Base-by-base conservation (phyloP, 2,888 invertebrate genomes). In the Callinectes sapidus region DNA sequence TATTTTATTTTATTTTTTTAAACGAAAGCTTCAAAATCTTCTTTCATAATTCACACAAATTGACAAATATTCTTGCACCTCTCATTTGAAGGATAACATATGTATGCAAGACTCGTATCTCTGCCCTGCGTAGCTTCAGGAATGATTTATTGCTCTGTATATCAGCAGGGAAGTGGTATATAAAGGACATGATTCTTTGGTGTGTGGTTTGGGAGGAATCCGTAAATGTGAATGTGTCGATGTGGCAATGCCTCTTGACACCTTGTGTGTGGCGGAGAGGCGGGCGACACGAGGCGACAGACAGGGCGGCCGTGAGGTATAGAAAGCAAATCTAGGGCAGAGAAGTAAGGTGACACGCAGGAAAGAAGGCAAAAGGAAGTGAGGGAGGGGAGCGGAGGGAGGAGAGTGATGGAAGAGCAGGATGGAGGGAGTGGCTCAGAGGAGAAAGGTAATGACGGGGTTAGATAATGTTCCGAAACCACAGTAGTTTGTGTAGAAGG, bases 251-350 rank as follows among this genome's bases (percentile, higher is more conserved):
- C 71, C 71, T 71, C 71, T n/a, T n/a, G 28, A 71, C 71, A 71
- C 71, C 28, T 71, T 23, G 8, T 71, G 23, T 6, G n/a, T 71
- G 71, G 71, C 23, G 71, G 28, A 2, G 71, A 2, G 71, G 71
- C 23, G 10, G 71, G 71, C 71, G 71, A 71, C 18, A 23, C 61
- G 2, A 23, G 61, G 61, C 23, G 23, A 61, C 18, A 61, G 71
- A 71, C 81, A 81, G 81, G 32, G 32, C 35, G 35, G 81, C 81
- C 81, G 81, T 32, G 81, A 81, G 16, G 81, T 35, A 81, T 32
- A 81, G 81, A 81, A 81, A 81, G 81, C 81, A 81, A 35, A 81
- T 81, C 14, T 81, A 35, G 81, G 81, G 32, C 81, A 81, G 32
- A 81, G 14, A 35, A 35, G 35, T 32, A 35, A 81, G 23, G 81